Conservation (phyloP, 2,888 invertebrate species). For the Homarus gammarus region DNA sequence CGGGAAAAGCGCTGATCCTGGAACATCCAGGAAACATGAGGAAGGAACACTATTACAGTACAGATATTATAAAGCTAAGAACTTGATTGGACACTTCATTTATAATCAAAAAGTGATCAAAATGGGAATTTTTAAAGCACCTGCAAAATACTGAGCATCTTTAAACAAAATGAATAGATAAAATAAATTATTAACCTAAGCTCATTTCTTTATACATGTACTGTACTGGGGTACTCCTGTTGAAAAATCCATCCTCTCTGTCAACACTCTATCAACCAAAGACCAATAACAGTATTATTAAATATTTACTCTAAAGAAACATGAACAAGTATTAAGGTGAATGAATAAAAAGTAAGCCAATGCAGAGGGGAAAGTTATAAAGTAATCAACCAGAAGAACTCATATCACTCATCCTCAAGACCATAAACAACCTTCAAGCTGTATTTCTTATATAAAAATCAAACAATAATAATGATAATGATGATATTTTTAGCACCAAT, state of each 20-base stretch:
- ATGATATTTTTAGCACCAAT: not conserved
- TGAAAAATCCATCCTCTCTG: too few species aligned
- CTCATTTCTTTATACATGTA: too few species aligned
- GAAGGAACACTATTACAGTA: not conserved
- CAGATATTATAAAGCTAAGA: not conserved
- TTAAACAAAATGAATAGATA: too few species aligned
- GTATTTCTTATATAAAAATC: not conserved
- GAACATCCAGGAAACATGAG: slow-evolving; percentile 30
- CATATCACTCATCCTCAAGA: not conserved
- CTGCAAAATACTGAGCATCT: not conserved
- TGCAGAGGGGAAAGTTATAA: not conserved
- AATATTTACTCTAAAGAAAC: not conserved
- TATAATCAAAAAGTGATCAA: not conserved
- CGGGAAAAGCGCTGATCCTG: slow-evolving; percentile 71
- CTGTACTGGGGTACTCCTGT: too few species aligned
- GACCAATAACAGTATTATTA: not conserved
- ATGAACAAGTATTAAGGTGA: not conserved
- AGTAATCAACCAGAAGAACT: not conserved
- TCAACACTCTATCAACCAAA: too few species aligned
- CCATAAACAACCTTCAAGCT: not conserved
- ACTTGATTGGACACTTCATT: not conserved
- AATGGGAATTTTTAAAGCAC: not conserved
- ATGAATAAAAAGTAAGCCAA: not conserved
- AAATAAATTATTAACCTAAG: too few species aligned
- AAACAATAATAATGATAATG: not conserved